Evolutionary conservation across 2,797 vertebrate species (phyloP), one percentile per base, ranked within the genome.

Genomic region (Sebastolobus alascanus): DNA sequence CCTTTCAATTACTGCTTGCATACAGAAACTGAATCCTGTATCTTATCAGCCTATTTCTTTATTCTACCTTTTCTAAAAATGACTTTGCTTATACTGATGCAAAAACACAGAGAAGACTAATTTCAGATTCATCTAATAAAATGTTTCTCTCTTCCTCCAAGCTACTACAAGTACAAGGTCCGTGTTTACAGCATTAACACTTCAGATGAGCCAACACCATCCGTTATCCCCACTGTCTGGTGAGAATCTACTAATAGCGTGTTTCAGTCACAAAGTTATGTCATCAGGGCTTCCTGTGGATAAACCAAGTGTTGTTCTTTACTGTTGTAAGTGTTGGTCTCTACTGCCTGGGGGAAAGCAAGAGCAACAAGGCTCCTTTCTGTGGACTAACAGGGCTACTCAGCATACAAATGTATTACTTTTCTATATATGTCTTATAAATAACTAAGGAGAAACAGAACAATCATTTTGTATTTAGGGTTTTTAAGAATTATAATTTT

Each of bases 271-370:
- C 81, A 85, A 80, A 85, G 87, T 92, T 87, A 87, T 90, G 83
- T 93, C 86, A 93, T 75, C 68, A 35, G 87, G 76, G 71, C 83
- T 88, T 92, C 84, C 86, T 89, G 88, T 86, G 61, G 72, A 80
- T 81, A 80, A 77, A 85, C 65, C 31, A 77, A 80, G 73, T 82
- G 72, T 79, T 83, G 65, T 85, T 79, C 55, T 76, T 70, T 73
- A 56, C 58, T 70, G 64, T 16, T 40, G 63, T 50, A 78, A 88
- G 68, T 87, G 82, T 75, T 87, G 22, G 77, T 88, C 50, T 88
- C 43, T 66, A 5, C 75, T 9, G 64, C 37, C 73, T 63, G 33
- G 69, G 75, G 68, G 25, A 66, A 38, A 58, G 55, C 55, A 61
- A 68, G 73, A 78, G 20, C 61, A 75, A 52, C 22, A 27, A 50